Base-by-base conservation (phyloP, 2,797 vertebrate species). In the Hybognathus amarus region DNA sequence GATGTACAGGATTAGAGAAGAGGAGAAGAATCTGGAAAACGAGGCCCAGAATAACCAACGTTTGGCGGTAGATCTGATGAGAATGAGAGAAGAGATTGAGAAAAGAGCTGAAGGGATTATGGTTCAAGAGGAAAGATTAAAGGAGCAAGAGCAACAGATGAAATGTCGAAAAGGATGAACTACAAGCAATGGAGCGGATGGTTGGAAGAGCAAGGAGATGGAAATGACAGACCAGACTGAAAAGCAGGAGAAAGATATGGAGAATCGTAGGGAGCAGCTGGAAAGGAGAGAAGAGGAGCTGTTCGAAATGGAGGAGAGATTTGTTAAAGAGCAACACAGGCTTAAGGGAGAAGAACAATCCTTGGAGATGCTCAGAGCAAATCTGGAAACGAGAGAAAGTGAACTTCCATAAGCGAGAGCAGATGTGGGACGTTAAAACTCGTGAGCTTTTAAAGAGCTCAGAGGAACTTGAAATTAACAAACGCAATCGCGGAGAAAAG, bases 161-260 rank as follows among this genome's bases (percentile, higher is more conserved):
- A 45, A 38, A 38, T 36, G 27, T 33, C 69, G 77, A 76, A 85
- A n/a, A 61, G 18, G 77, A 85, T 13, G 75, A 85, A n/a, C 67
- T 67, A 7, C 42, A 86, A 15, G 61, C 67, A 18, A 52, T 45
- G 22, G 86, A 80, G 64, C 79, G 64, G 40, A 61, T 36, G 20
- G 20, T 24, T 86, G 76, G 80, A n/a, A 86, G n/a, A 76, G 17
- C 18, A 77, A 85, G 36, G n/a, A 69, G 54, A 78, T 56, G 12
- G 63, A 84, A 38, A 83, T 73, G 6, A 78, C 47, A 27, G 77
- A 83, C 15, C 11, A 56, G 56, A 75, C 59, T 36, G 83, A 88
- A 82, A 87, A 88, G 73, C 68, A 85, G 15, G 79, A 85, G 54
- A 74, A 82, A 27, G 70, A 88, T 69, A 33, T 56, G n/a, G 73